A percentile compares a stretch with the other conserved stretches of the same genome.
Conservation (phyloP, 2,113 vertebrate genomes). For the Neotoma lepida region DNA sequence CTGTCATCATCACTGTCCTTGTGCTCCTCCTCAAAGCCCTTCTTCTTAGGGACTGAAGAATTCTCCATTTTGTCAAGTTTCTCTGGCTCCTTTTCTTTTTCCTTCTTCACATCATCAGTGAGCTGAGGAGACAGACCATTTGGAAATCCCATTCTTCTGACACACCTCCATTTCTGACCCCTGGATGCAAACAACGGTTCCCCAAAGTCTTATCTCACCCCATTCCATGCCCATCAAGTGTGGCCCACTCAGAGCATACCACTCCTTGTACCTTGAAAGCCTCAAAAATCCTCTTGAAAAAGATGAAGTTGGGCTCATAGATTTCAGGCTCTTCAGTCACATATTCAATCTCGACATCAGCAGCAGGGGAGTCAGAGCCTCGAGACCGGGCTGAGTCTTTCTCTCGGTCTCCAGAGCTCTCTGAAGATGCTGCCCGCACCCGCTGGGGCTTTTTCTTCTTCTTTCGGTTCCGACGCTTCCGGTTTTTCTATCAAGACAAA, state of each 20-base stretch:
- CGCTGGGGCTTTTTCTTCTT: constrained; percentile 86
- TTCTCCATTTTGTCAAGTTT: constrained; percentile 89
- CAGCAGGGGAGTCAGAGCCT: constrained; percentile 76
- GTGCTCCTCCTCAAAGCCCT: constrained; percentile 91
- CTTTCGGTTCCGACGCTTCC: constrained; percentile 92
- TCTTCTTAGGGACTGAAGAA: constrained; percentile 87
- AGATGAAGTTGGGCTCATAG: constrained; percentile 94
- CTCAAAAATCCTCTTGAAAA: constrained; percentile 96
- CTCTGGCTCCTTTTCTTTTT: constrained; percentile 95
- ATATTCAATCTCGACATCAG: constrained; percentile 92
- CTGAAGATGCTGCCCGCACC: constrained; percentile 51
- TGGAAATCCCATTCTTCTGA: neutral
- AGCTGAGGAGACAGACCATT: constrained; percentile 81
- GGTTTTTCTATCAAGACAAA: constrained; percentile 88
- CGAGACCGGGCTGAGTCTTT: constrained; percentile 80
- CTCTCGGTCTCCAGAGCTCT: constrained; percentile 76
- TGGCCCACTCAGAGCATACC: fast-evolving
- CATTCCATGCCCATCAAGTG: fast-evolving
- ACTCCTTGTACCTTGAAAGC: constrained; percentile 90
- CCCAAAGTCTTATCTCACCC: too few relatives aligned
- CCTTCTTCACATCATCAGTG: constrained; percentile 94
- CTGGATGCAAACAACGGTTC: too few relatives aligned
- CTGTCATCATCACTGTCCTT: constrained; percentile 92
- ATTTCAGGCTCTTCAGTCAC: constrained; percentile 93
- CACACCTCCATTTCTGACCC: neutral